Percentiles rank a stretch among this genome's conserved stretches.
Conservation (phyloP, 2,797 vertebrate species). For the Molothrus aeneus region DNA sequence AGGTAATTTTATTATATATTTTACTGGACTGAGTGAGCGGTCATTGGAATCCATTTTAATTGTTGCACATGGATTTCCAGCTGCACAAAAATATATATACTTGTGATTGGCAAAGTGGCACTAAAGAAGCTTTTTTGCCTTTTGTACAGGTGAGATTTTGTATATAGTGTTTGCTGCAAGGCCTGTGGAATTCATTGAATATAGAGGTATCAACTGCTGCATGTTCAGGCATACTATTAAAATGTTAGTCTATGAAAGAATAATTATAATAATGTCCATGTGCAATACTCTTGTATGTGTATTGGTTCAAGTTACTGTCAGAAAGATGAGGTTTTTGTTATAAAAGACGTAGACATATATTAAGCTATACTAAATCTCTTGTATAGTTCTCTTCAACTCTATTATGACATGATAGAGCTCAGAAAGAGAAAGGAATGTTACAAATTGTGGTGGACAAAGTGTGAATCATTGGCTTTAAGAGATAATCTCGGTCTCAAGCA, state of each 20-base stretch:
- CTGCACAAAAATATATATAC: slow-evolving; percentile 80
- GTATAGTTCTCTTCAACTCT: slow-evolving; percentile 78
- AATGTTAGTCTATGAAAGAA: slow-evolving; percentile 86
- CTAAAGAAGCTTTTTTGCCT: slow-evolving; percentile 80
- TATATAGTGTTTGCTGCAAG: slow-evolving; percentile 87
- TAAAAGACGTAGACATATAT: slow-evolving; percentile 78
- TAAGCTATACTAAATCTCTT: slow-evolving; percentile 80
- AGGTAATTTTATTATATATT: slow-evolving; percentile 76
- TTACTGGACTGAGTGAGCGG: slow-evolving; percentile 83
- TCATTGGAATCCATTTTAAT: slow-evolving; percentile 80
- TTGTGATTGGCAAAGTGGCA: slow-evolving; percentile 82
- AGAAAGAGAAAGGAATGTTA: slow-evolving; percentile 57
- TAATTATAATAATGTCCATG: slow-evolving; percentile 86
- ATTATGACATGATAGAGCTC: slow-evolving; percentile 66
- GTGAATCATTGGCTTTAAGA: slow-evolving; percentile 60
- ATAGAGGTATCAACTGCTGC: slow-evolving; percentile 87
- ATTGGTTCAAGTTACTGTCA: slow-evolving; percentile 84
- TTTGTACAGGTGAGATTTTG: slow-evolving; percentile 84
- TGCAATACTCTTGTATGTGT: slow-evolving; percentile 90
- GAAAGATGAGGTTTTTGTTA: slow-evolving; percentile 77
- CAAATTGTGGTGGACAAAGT: slow-evolving; percentile 48
- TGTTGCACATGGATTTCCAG: slow-evolving; percentile 79
- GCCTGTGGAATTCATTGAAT: slow-evolving; percentile 87
- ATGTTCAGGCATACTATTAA: slow-evolving; percentile 87
- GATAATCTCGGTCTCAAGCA: slow-evolving; percentile 37